Evolutionary conservation across 2,113 vertebrate species (phyloP).

Genomic region (Lagopus muta): DNA sequence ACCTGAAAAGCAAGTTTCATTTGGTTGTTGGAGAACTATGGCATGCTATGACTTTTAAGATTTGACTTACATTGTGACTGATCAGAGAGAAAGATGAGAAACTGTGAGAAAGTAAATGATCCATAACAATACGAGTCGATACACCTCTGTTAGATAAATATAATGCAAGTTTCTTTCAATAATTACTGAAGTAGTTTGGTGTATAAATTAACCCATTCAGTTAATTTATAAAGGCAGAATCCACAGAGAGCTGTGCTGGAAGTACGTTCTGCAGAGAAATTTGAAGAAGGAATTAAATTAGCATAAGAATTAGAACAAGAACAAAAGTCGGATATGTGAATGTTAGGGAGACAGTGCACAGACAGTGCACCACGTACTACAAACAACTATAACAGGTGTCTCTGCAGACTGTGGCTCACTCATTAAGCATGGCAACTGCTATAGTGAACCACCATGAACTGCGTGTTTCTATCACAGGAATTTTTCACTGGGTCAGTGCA

Average conservation of each 20-base stretch:
- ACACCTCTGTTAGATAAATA: conserved; percentile 42
- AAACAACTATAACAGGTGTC: not conserved
- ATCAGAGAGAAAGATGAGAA: conserved; percentile 42
- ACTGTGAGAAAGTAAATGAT: conserved; percentile 29
- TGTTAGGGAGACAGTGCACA: not conserved
- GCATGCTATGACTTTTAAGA: conserved; percentile 16
- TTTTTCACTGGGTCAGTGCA: not conserved
- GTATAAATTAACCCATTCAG: conserved; percentile 48
- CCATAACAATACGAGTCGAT: conserved; percentile 41
- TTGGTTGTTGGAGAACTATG: not conserved
- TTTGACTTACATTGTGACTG: conserved; percentile 5
- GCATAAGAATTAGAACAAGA: conserved; percentile 10
- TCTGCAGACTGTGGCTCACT: not conserved
- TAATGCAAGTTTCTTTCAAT: conserved; percentile 45
- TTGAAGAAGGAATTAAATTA: conserved; percentile 39
- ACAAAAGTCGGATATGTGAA: not conserved
- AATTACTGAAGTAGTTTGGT: conserved; percentile 46
- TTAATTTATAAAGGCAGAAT: conserved; percentile 32
- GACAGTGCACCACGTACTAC: not conserved
- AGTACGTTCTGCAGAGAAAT: conserved; percentile 29
- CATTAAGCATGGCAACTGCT: not conserved
- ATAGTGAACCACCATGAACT: not conserved
- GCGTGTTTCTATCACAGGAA: not conserved
- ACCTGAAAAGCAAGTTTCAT: conserved; percentile 24
- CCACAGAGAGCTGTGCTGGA: not conserved